Evolutionary conservation across 1,140 invertebrate species (phyloP).

Genomic region (Heliconius hewitsoni): DNA sequence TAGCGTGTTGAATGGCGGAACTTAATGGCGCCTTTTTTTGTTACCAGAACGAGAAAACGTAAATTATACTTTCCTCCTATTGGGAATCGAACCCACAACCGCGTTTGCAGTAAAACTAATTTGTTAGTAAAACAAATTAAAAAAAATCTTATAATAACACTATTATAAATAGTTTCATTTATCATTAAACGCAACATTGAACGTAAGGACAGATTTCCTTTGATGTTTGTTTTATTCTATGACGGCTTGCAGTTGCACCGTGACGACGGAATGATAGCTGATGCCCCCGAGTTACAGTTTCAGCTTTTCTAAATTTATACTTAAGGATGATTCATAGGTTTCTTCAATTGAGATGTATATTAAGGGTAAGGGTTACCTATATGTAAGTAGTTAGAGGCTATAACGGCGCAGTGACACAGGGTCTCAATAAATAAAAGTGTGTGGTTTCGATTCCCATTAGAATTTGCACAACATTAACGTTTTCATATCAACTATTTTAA

Average conservation of each 20-base stretch:
- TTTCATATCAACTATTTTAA: no score
- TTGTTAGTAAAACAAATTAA: not conserved
- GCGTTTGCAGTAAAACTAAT: no score
- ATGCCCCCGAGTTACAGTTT: conserved; percentile 33
- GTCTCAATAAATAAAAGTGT: no score
- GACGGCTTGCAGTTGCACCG: conserved; percentile 23
- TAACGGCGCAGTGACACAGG: not conserved
- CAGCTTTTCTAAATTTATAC: conserved; percentile 22
- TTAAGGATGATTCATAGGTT: conserved; percentile 41
- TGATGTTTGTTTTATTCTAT: conserved; percentile 41
- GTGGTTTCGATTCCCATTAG: no score
- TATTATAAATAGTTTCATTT: conserved; percentile 39
- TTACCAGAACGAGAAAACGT: no score
- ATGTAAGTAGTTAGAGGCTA: not conserved
- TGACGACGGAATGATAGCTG: conserved; percentile 47
- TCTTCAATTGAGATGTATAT: not conserved
- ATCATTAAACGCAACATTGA: not conserved
- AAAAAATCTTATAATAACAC: not conserved
- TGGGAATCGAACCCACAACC: no score
- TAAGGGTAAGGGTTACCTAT: not conserved
- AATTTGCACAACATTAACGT: no score
- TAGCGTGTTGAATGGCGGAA: no score
- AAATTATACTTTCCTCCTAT: no score
- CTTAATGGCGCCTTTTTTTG: no score
- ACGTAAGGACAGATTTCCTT: conserved; percentile 8